These are phyloP conservation scores for Oreotrochilus melanogaster DNA, from an alignment of 2,113 vertebrate species.

Conservation along the genomic window DNA sequence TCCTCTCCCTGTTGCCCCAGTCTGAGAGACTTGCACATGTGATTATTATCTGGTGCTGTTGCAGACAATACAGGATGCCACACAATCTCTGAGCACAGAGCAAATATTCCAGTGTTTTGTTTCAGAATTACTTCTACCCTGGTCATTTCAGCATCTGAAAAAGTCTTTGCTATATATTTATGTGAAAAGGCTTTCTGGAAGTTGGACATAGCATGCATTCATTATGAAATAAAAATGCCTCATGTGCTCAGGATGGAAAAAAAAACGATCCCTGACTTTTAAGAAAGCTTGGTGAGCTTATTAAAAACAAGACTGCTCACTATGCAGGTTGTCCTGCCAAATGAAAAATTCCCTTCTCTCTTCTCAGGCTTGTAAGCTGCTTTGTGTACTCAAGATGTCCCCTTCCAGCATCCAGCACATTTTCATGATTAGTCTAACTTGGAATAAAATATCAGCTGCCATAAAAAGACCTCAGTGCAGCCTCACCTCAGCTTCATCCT, in stretches of 20 bases:
- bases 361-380: conserved; percentile 25
- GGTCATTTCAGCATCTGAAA: conserved; percentile 7
- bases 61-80: conserved; percentile 33
- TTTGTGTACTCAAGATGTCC: conserved; percentile 6
- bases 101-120: not conserved
- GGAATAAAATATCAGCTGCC: not conserved
- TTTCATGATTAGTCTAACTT: conserved; percentile 1
- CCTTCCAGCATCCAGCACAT: conserved; percentile 7
- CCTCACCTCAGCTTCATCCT: not conserved
- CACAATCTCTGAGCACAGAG: not conserved
- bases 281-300: conserved; percentile 64
- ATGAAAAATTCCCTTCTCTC: conserved; percentile 34
- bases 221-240: conserved; percentile 61
- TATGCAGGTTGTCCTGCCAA: not conserved
- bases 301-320: conserved; percentile 18
- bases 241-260: conserved; percentile 44
- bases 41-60: conserved; percentile 53
- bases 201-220: conserved; percentile 37
- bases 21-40: conserved; percentile 37
- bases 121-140: not conserved
- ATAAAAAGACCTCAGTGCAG: not conserved
- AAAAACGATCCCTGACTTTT: conserved; percentile 53
- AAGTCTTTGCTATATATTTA: not conserved
- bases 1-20: conserved; percentile 4
- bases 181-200: conserved; percentile 49